Base-by-base conservation (phyloP, 2,797 vertebrate species). In the Enoplosus armatus region DNA sequence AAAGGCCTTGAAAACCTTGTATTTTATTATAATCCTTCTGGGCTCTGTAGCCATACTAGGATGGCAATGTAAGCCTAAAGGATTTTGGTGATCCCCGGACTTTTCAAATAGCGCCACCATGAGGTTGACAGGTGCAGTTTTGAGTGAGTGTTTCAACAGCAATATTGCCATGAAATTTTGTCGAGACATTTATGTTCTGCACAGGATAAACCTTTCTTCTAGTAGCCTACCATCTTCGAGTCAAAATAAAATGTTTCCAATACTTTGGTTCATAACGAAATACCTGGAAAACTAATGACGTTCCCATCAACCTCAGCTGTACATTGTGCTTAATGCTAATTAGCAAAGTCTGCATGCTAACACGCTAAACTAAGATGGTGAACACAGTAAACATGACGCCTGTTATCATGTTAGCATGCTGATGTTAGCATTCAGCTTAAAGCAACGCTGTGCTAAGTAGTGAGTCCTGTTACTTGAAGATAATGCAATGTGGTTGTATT, bases 401-500 rank as follows among this genome's bases (percentile, higher is more conserved):
- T 12, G 31, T 11, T 79, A 20, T 20, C 3, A 27, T 35, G 35
- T 39, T 55, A 64, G 60, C 72, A 58, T 60, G 29, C 39, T 54
- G 26, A 65, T 8, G 0, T 39, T 10, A 50, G 33, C 55, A 64
- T 58, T 64, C 7, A 15, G 27, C 14, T 67, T 16, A 16, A 47
- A 53, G 37, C 15, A 10, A 7, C 0, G 11, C 3, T 29, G 6
- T 64, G 33, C 5, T 60, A 16, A 54, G 6, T 14, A 12, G 12
- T 24, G n/a, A 37, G 47, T 27, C n/a, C 18, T 41, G 24, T 18
- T 39, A 31, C 8, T n/a, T 37, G 31, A 58, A 69, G 14, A 33
- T 75, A 53, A 68, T 47, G 6, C 18, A 35, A 31, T 37, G 22
- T 45, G 48, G 50, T 73, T 45, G 39, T 47, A 54, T 60, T 75